A percentile compares a stretch with the other conserved stretches of the same genome.
Conservation (phyloP, 1,140 invertebrate species). For the Heliconius himera region DNA sequence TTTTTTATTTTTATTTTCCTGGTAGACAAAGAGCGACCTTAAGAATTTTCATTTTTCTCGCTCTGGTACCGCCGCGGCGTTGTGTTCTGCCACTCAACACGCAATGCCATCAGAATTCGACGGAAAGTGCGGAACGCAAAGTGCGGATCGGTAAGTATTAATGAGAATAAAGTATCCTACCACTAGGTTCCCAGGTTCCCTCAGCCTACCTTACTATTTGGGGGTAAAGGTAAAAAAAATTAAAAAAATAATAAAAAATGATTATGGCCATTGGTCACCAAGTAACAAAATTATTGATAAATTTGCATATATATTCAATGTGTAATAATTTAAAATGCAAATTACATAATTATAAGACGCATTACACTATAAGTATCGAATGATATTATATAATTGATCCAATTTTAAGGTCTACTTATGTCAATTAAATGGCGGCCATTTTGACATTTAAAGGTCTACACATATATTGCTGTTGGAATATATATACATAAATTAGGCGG, state of each 20-base stretch:
- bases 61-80: too few relatives aligned
- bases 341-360: slow-evolving; percentile 5
- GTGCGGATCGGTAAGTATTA: too few relatives aligned
- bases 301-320: neutral
- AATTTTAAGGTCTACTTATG: neutral
- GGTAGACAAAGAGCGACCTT: too few relatives aligned
- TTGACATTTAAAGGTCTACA: slow-evolving; percentile 10
- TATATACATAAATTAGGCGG: neutral
- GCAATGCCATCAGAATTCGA: too few relatives aligned
- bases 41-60: too few relatives aligned
- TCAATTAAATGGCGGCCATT: slow-evolving; percentile 1
- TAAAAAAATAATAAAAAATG: neutral
- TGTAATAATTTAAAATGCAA: neutral
- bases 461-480: neutral
- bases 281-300: neutral
- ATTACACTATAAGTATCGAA: neutral
- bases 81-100: too few relatives aligned
- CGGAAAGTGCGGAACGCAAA: too few relatives aligned
- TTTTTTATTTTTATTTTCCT: too few relatives aligned
- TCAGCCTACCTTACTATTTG: neutral
- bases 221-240: neutral
- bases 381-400: slow-evolving; percentile 6
- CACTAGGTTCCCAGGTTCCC: neutral
- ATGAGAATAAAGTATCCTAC: neutral
- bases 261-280: too few relatives aligned